A percentile compares a stretch with the other conserved stretches of the same genome.
Conservation (phyloP, 1,140 invertebrate species). For the Marisa cornuarietis region DNA sequence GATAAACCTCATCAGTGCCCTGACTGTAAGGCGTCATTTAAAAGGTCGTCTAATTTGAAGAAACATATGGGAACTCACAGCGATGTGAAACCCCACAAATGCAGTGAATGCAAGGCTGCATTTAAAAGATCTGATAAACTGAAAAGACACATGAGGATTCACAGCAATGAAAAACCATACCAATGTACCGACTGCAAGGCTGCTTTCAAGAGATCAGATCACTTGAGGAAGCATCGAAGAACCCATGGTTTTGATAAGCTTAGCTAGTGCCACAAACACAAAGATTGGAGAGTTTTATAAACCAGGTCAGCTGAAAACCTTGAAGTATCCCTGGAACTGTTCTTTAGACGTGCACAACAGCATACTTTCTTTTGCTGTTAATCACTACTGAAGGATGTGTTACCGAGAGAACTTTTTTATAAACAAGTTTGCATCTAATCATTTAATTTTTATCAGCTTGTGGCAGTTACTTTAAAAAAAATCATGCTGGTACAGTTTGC, state of each 20-base stretch:
- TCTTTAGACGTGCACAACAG: too few species aligned
- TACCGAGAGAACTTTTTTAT: too few species aligned
- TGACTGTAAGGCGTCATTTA: not conserved
- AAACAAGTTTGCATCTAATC: too few species aligned
- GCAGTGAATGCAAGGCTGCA: not conserved
- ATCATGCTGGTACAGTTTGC: too few species aligned
- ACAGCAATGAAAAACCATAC: constrained; percentile 3
- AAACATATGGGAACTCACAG: constrained; percentile 3
- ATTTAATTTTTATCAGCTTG: too few species aligned
- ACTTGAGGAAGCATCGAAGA: not conserved
- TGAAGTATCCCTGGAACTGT: too few species aligned
- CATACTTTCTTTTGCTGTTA: too few species aligned
- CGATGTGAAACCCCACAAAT: not conserved
- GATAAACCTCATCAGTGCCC: constrained; percentile 6
- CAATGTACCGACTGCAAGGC: not conserved
- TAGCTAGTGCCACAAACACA: too few species aligned
- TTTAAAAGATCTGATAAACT: not conserved
- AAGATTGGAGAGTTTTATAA: too few species aligned
- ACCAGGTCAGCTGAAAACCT: too few species aligned
- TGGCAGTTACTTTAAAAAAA: too few species aligned
- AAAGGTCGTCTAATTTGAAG: not conserved
- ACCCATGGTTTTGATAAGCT: not conserved
- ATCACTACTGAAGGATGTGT: too few species aligned
- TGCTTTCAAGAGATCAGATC: constrained; percentile 2
- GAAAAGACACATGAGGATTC: not conserved